Base-by-base conservation (phyloP, 2,888 invertebrate genomes). In the Drosophila macrospina region DNA sequence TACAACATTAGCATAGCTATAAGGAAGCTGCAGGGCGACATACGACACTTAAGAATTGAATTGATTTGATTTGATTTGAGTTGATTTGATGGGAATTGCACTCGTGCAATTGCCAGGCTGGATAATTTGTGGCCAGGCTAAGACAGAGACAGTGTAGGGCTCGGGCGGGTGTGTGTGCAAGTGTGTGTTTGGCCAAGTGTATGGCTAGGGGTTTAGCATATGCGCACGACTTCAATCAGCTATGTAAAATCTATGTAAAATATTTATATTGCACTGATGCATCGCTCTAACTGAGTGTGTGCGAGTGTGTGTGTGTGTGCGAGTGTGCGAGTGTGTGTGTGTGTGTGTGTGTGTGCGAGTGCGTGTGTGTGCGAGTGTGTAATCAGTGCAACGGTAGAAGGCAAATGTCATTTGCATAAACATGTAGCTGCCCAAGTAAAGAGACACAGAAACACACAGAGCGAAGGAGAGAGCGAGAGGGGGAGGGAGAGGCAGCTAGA, bases 171-270 rank as follows among this genome's bases (percentile, higher is more conserved):
- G n/a, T n/a, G n/a, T n/a, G n/a, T n/a, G n/a, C n/a, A n/a, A n/a
- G n/a, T n/a, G n/a, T n/a, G n/a, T n/a, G n/a, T n/a, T n/a, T n/a
- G 13, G 16, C 15, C 26, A 16, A 6, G 50, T n/a, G 28, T 48
- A 47, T 39, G 57, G 41, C 72, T 10, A 24, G 50, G 60, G 52
- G 56, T 62, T 85, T 81, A 87, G 63, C 75, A 82, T 82, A 78
- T 88, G 86, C 59, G 70, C 78, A 74, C 64, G 74, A 74, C 87
- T 84, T 74, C 83, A 83, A 88, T 83, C 83, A 83, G 85, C 89
- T 88, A 88, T 88, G 89, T 88, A 84, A 83, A 83, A 83, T 83
- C 89, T 86, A 83, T 83, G 89, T 83, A 88, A 83, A 83, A 83
- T 83, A 83, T 83, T 83, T 83, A 83, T 88, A 84, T 71, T 84